Conservation (phyloP, 53 echinoderm and acorn worm genomes). For the Holothuria scabra region DNA sequence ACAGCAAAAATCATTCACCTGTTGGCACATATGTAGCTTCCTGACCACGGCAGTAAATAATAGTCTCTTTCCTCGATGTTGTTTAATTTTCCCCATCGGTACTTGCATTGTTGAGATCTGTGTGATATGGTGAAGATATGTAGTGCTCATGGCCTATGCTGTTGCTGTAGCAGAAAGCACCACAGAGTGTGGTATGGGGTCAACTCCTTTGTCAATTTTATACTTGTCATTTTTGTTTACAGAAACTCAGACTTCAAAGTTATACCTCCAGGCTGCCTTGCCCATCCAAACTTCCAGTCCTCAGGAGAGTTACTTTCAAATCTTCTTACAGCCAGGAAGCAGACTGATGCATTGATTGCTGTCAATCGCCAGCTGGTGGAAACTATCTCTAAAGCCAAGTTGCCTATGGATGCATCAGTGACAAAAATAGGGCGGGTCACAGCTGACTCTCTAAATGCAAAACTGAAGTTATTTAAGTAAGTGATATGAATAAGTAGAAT, state of each 20-base stretch:
- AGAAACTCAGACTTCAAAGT: conserved; percentile 53
- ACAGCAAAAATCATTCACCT: no score
- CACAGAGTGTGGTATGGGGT: no score
- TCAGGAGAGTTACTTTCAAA: conserved; percentile 65
- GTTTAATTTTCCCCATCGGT: no score
- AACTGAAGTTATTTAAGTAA: conserved; percentile 88
- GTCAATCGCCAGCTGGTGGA: conserved; percentile 94
- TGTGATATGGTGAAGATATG: no score
- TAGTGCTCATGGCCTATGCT: no score
- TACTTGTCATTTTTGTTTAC: background rate
- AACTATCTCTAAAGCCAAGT: conserved; percentile 74
- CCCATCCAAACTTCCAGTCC: conserved; percentile 67
- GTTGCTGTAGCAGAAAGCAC: no score
- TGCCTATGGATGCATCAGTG: conserved; percentile 73
- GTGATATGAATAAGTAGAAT: no score
- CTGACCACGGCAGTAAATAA: no score
- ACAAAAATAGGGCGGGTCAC: conserved; percentile 82
- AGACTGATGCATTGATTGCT: conserved; percentile 93
- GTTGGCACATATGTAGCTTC: no score
- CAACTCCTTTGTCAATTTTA: no score
- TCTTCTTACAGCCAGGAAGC: conserved; percentile 77
- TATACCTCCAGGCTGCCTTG: conserved; percentile 78
- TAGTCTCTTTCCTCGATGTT: no score
- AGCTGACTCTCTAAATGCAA: conserved; percentile 72
- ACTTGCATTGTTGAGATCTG: no score